Evolutionary conservation across 2,797 vertebrate genomes (phyloP).

Genomic region (Gila robusta): DNA sequence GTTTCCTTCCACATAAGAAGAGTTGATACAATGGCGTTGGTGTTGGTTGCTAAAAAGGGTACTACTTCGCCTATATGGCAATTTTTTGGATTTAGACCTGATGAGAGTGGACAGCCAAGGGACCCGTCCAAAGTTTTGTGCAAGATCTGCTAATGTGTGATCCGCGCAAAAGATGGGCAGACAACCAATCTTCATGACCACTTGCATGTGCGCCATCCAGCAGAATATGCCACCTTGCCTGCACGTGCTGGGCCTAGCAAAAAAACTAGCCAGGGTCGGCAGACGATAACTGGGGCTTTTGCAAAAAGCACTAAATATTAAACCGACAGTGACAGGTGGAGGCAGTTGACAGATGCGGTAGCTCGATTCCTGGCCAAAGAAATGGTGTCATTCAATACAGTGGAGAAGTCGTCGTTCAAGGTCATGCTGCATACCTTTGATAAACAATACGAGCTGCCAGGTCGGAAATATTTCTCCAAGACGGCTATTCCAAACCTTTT

Average conservation of each 20-base stretch:
- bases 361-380: slow-evolving; percentile 8
- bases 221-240: too few relatives aligned
- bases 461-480: slow-evolving; percentile 23
- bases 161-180: background rate
- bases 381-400: slow-evolving; percentile 20
- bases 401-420: background rate
- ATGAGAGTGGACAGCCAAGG: background rate
- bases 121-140: background rate
- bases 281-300: background rate
- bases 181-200: too few relatives aligned
- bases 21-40: too few relatives aligned
- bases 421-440: slow-evolving; percentile 24
- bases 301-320: background rate
- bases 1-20: too few relatives aligned
- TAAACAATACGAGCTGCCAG: slow-evolving; percentile 5
- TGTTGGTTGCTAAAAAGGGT: too few relatives aligned
- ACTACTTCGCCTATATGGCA: too few relatives aligned
- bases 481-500: slow-evolving; percentile 7
- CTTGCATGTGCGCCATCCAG: too few relatives aligned
- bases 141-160: slow-evolving; percentile 2
- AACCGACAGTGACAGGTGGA: background rate
- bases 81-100: too few relatives aligned
- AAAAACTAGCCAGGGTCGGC: background rate
- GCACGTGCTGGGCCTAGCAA: background rate
- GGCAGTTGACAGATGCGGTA: background rate